phyloP scores from a whole-genome alignment of 2,113 vertebrate species.

The Chaetodon trifascialis region DNA sequence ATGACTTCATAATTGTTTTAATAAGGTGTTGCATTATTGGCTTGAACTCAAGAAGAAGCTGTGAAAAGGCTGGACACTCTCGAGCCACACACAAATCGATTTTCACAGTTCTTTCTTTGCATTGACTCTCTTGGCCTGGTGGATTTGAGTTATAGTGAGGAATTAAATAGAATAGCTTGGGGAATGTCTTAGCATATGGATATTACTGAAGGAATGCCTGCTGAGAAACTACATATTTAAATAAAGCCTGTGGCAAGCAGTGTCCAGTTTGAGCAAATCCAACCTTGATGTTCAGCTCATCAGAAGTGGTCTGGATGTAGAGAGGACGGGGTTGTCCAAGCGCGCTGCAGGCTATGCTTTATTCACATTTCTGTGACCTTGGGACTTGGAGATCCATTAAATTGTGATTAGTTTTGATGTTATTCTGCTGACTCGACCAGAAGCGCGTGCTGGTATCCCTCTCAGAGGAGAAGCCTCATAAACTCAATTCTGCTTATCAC shows the following conservation, averaged over 20 bases:
- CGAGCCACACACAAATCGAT: slow-evolving; percentile 14
- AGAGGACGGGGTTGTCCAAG: slow-evolving; percentile 25
- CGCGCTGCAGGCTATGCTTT: slow-evolving; percentile 59
- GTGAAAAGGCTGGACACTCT: neutral
- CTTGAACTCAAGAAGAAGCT: neutral
- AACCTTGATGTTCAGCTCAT: slow-evolving; percentile 17
- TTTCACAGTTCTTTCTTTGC: slow-evolving; percentile 23
- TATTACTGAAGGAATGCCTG: slow-evolving; percentile 36
- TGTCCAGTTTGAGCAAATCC: slow-evolving; percentile 25
- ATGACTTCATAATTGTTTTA: neutral
- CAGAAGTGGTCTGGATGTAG: slow-evolving; percentile 22
- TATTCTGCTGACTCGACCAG: slow-evolving; percentile 72
- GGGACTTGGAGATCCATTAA: slow-evolving; percentile 68
- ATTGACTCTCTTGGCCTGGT: neutral
- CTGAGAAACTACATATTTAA: slow-evolving; percentile 45
- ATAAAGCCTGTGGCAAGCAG: slow-evolving; percentile 48
- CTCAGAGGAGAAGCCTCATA: slow-evolving; percentile 66
- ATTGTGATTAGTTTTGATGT: slow-evolving; percentile 75
- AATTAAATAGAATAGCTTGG: slow-evolving; percentile 6
- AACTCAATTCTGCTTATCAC: slow-evolving; percentile 72
- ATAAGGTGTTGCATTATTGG: neutral
- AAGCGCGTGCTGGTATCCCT: slow-evolving; percentile 32
- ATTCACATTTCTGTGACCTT: slow-evolving; percentile 62
- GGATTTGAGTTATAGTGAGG: slow-evolving; percentile 1
- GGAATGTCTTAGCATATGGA: slow-evolving; percentile 9